Percentiles rank a stretch among this genome's conserved stretches.
phyloP scores from a whole-genome alignment of 2,888 invertebrate genomes.

The Steinernema hermaphroditum region DNA sequence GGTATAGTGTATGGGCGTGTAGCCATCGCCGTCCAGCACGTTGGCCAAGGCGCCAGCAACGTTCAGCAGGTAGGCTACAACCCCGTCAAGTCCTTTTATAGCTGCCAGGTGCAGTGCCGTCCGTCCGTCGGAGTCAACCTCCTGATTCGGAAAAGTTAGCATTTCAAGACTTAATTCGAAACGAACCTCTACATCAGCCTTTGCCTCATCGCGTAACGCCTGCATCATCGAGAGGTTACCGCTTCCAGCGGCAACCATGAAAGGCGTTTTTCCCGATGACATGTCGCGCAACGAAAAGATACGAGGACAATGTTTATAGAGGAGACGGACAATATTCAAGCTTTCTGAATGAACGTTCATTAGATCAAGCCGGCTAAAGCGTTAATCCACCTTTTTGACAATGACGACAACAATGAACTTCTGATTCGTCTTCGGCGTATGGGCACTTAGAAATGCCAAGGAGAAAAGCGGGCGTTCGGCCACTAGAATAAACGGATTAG shows the following conservation, averaged over 20 bases:
- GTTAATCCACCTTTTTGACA: background rate
- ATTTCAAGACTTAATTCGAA: no score
- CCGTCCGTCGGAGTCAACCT: background rate
- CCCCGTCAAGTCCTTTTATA: background rate
- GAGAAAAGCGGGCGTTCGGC: background rate
- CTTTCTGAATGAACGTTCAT: background rate
- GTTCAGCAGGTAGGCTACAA: conserved; percentile 1
- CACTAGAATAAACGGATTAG: background rate
- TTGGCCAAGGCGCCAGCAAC: background rate
- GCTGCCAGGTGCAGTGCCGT: background rate
- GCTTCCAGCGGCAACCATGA: conserved; percentile 1
- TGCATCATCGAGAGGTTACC: conserved; percentile 3
- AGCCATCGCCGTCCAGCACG: conserved; percentile 17
- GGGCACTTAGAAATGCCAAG: background rate
- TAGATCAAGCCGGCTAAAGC: no score
- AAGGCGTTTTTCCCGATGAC: background rate
- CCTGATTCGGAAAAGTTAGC: no score
- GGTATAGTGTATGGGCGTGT: conserved; percentile 23
- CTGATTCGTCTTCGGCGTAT: background rate
- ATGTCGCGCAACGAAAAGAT: background rate
- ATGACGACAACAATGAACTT: background rate
- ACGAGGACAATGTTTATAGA: background rate
- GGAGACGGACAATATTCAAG: conserved; percentile 5
- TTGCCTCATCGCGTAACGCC: background rate
- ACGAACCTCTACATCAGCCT: background rate